Percentiles rank a stretch among this genome's conserved stretches.
Evolutionary conservation across 23 tunicate genomes (phyloP).

Genomic region (Phallusia fumigata): DNA sequence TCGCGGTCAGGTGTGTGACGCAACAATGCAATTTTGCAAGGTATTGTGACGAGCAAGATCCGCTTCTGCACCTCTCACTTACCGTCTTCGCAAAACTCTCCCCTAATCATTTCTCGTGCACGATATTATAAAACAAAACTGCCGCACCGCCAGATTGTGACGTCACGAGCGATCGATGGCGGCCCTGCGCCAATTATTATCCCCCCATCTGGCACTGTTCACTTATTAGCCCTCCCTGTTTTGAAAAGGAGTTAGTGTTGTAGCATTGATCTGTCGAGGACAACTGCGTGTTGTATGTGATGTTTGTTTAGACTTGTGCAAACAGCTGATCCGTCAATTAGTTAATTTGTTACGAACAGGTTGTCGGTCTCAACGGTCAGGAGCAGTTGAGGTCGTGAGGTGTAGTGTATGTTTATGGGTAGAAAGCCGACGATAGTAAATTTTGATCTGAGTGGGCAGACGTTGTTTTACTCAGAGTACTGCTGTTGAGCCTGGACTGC

Average conservation of each 20-base stretch:
- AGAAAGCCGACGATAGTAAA: too few species aligned
- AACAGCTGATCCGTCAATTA: too few species aligned
- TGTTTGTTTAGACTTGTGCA: too few species aligned
- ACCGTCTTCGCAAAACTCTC: not conserved
- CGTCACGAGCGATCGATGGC: constrained; percentile 5
- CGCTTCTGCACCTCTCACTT: not conserved
- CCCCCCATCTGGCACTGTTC: not conserved
- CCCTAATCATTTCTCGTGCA: not conserved
- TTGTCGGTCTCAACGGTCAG: too few species aligned
- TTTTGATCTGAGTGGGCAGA: too few species aligned
- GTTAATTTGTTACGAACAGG: too few species aligned
- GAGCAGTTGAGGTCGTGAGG: too few species aligned
- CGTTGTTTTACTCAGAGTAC: too few species aligned
- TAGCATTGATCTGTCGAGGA: not conserved
- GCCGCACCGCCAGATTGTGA: not conserved
- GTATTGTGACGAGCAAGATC: not conserved
- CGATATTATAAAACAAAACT: not conserved
- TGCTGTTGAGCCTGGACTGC: too few species aligned
- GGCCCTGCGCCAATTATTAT: not conserved
- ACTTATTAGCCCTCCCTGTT: not conserved
- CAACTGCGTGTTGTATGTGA: too few species aligned
- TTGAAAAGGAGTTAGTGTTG: not conserved
- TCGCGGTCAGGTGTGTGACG: constrained; percentile 11
- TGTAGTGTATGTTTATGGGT: too few species aligned
- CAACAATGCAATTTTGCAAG: not conserved